A percentile compares a stretch with the other conserved stretches of the same genome.
These are phyloP conservation scores for Seira ritae DNA, from an alignment of 2,888 invertebrate species.

Conservation along the genomic window DNA sequence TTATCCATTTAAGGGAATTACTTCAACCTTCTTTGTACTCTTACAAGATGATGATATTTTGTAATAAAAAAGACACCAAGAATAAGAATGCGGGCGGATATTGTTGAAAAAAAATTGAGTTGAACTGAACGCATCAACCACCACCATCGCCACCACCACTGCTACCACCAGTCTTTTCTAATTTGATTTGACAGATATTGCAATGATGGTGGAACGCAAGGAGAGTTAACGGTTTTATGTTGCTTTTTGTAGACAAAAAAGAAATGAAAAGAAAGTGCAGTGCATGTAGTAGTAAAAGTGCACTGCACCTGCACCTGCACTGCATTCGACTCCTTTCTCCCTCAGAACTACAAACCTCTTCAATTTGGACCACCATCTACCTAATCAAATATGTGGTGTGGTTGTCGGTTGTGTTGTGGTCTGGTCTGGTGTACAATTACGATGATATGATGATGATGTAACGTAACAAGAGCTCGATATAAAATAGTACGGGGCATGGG, in stretches of 20 bases:
- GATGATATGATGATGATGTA: no score
- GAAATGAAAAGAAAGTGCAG: no score
- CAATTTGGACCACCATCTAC: no score
- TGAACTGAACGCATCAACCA: background rate
- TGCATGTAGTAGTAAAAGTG: no score
- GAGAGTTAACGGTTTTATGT: no score
- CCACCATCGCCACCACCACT: background rate
- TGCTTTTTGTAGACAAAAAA: background rate
- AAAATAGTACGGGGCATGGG: no score
- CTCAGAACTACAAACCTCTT: background rate
- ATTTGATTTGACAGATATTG: slow-evolving; percentile 40
- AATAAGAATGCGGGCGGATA: background rate
- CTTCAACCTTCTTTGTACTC: background rate
- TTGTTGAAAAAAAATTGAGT: background rate
- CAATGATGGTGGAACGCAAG: no score
- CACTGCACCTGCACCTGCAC: no score
- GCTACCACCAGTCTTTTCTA: slow-evolving; percentile 22
- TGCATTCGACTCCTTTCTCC: no score
- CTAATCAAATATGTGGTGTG: background rate
- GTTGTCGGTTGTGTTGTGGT: background rate
- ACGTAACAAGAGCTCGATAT: background rate
- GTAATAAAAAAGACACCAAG: background rate
- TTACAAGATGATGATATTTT: background rate
- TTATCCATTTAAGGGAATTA: background rate
- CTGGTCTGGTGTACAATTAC: background rate